A percentile compares a stretch with the other conserved stretches of the same genome.
Evolutionary conservation across 35 echinoderm and acorn worm genomes (phyloP).

Genomic region (Hemicentrotus pulcherrimus): DNA sequence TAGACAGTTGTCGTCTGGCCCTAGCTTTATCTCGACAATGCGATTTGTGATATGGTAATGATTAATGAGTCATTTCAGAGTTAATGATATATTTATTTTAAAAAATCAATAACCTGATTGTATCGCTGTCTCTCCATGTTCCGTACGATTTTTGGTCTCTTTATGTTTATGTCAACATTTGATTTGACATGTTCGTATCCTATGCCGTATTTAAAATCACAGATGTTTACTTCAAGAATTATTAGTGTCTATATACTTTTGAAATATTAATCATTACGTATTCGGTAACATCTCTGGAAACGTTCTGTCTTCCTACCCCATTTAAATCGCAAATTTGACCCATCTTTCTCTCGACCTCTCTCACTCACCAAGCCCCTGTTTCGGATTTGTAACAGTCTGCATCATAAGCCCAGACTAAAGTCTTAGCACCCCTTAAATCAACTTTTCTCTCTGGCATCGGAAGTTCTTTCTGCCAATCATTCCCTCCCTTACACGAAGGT

Average conservation of each 20-base stretch:
- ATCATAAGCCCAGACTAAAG: background rate
- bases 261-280: too few species aligned
- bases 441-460: slow-evolving; percentile 14
- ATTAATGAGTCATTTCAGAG: background rate
- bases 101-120: background rate
- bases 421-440: slow-evolving; percentile 18
- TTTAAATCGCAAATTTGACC: background rate
- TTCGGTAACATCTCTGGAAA: too few species aligned
- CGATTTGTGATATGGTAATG: background rate
- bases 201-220: too few species aligned
- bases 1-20: background rate
- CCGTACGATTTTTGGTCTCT: background rate
- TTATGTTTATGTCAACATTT: background rate
- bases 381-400: background rate
- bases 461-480: slow-evolving; percentile 37
- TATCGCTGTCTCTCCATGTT: background rate
- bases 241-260: too few species aligned
- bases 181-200: too few species aligned
- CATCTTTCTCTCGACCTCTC: background rate
- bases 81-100: background rate
- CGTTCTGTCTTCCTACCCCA: background rate
- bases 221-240: too few species aligned
- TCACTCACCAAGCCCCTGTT: background rate
- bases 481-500: background rate
- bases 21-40: background rate